Conservation (phyloP, 2,113 vertebrate species). For the Pimephales promelas region DNA sequence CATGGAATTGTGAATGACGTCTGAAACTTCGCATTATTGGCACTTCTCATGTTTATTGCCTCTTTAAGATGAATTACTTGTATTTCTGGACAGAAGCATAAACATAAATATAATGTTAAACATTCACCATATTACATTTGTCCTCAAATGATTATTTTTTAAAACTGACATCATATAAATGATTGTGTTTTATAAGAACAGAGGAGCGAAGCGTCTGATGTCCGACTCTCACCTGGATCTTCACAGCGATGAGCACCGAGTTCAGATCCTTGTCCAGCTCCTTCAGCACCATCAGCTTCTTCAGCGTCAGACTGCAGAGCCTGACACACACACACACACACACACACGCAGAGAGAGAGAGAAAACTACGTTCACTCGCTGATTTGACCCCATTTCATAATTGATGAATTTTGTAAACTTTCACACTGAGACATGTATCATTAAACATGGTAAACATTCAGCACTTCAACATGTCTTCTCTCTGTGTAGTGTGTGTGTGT, state of each 20-base stretch:
- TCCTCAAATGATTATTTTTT: neutral
- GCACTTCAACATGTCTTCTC: neutral
- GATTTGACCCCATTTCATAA: too few relatives aligned
- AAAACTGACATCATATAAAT: neutral
- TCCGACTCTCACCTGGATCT: slow-evolving; percentile 75
- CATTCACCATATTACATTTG: neutral
- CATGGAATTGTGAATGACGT: too few relatives aligned
- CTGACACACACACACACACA: slow-evolving; percentile 63
- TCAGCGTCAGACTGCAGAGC: slow-evolving; percentile 87
- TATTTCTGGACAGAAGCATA: too few relatives aligned
- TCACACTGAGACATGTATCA: neutral
- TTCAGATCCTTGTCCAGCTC: slow-evolving; percentile 90
- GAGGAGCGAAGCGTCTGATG: neutral
- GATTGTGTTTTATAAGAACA: neutral
- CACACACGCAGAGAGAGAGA: neutral
- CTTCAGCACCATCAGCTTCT: slow-evolving; percentile 78
- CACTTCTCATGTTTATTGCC: too few relatives aligned
- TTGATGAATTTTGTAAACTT: too few relatives aligned
- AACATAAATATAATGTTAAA: neutral
- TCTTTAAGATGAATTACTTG: too few relatives aligned
- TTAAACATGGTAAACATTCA: neutral
- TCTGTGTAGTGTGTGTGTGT: neutral
- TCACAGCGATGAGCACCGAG: slow-evolving; percentile 76
- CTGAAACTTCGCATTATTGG: too few relatives aligned
- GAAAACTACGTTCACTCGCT: too few relatives aligned